Conservation (phyloP, 2,797 vertebrate species). For the Sphaeramia orbicularis region DNA sequence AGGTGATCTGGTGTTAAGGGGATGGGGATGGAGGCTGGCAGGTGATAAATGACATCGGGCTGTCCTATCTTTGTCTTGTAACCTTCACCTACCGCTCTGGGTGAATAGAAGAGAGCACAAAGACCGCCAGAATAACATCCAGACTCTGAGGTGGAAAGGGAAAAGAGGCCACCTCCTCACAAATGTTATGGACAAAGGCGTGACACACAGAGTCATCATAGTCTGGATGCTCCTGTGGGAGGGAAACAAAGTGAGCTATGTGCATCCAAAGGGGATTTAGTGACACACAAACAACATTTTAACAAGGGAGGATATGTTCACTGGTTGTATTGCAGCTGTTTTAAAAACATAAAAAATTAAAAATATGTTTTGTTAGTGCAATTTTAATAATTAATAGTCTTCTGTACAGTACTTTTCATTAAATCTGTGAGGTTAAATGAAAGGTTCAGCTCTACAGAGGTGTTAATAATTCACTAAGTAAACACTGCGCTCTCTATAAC, state of each 20-base stretch:
- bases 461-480: too few relatives aligned
- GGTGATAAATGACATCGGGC: slow-evolving; percentile 71
- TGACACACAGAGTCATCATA: slow-evolving; percentile 86
- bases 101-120: slow-evolving; percentile 94
- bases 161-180: slow-evolving; percentile 85
- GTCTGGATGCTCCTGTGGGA: slow-evolving; percentile 86
- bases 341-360: neutral
- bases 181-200: slow-evolving; percentile 92
- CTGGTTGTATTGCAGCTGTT: neutral
- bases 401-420: too few relatives aligned
- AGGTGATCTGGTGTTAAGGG: slow-evolving; percentile 8
- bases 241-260: slow-evolving; percentile 24
- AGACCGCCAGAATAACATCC: slow-evolving; percentile 91
- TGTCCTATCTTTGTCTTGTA: slow-evolving; percentile 74
- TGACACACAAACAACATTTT: neutral
- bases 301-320: neutral
- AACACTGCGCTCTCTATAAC: too few relatives aligned
- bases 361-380: too few relatives aligned
- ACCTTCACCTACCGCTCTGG: slow-evolving; percentile 90
- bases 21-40: slow-evolving; percentile 18
- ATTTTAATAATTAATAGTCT: too few relatives aligned
- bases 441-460: too few relatives aligned
- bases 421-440: too few relatives aligned
- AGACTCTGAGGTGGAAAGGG: slow-evolving; percentile 91
- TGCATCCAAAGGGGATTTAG: slow-evolving; percentile 1